Evolutionary conservation across 2,113 vertebrate genomes (phyloP).

Genomic region (Prietella phreatophila): DNA sequence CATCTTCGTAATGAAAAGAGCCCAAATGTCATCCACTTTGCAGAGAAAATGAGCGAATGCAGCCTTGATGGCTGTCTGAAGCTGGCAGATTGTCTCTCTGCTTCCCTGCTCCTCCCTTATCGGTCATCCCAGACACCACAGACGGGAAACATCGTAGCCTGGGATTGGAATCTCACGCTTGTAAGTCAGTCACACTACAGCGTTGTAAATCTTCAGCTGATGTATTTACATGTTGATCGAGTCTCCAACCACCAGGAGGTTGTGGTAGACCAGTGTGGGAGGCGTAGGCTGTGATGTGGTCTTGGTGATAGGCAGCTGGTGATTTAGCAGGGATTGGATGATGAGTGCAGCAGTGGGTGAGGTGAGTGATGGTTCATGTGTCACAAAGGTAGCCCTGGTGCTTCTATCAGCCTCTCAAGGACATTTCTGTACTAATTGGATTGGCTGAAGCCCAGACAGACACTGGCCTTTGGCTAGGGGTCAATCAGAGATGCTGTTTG

Average conservation of each 20-base stretch:
- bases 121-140: slow-evolving; percentile 43
- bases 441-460: slow-evolving; percentile 39
- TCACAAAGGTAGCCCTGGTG: slow-evolving; percentile 52
- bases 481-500: neutral
- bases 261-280: slow-evolving; percentile 11
- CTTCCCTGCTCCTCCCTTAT: slow-evolving; percentile 29
- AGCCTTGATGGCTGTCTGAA: slow-evolving; percentile 26
- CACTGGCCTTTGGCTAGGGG: slow-evolving; percentile 12
- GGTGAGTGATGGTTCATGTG: slow-evolving; percentile 53
- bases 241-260: slow-evolving; percentile 6
- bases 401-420: slow-evolving; percentile 51
- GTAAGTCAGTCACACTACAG: slow-evolving; percentile 27
- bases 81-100: slow-evolving; percentile 28
- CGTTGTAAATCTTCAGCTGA: slow-evolving; percentile 41
- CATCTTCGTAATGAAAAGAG: slow-evolving; percentile 38
- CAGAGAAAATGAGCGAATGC: slow-evolving; percentile 46
- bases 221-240: slow-evolving; percentile 45
- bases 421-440: slow-evolving; percentile 49
- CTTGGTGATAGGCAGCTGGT: slow-evolving; percentile 34
- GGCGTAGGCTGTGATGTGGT: slow-evolving; percentile 19
- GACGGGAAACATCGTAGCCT: slow-evolving; percentile 24
- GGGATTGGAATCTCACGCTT: slow-evolving; percentile 25
- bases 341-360: slow-evolving; percentile 32
- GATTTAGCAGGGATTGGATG: slow-evolving; percentile 46
- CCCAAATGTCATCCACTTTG: slow-evolving; percentile 49